Evolutionary conservation across 2,797 vertebrate species (phyloP), one percentile per base, ranked within the genome.

Genomic region (Synaphobranchus kaupii): DNA sequence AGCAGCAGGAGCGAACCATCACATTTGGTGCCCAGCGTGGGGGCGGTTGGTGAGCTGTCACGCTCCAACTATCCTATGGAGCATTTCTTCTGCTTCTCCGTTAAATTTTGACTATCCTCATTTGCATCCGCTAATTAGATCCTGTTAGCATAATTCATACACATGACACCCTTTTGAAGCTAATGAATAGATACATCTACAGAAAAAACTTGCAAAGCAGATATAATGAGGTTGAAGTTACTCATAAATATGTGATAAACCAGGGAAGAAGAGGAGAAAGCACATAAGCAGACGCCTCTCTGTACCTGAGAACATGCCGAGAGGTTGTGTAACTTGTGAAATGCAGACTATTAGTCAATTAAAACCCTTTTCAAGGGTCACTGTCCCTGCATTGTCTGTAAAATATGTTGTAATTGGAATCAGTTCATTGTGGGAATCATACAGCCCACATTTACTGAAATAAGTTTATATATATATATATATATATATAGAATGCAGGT

Each of bases 111-210:
- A 96, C 95, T 95, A 96, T 96, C 94, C 96, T 96, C 95, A 96
- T 97, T 96, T 96, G 96, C 96, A 96, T 96, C 96, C 96, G 96
- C 95, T 97, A 96, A 97, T 97, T 96, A 96, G 96, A 96, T 96
- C 95, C 95, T 95, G 95, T 96, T 96, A 96, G 96, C 96, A 97
- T 97, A 97, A 97, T 96, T 96, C 96, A 97, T 97, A 95, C 96
- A 96, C 95, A 96, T 96, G 96, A 96, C 96, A 96, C 95, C 95
- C 96, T 96, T 96, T 95, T 95, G 95, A 96, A 96, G 94, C 95
- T 96, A 96, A 96, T 96, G 96, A 96, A 96, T 95, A 96, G 96
- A 96, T 96, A 96, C 96, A 96, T 96, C 95, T 96, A 94, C 93
- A 96, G 96, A 95, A 96, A 78, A 78, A 81, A 95, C 93, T 95